Evolutionary conservation across 2,113 vertebrate genomes (phyloP).

Genomic region (Riparia riparia): DNA sequence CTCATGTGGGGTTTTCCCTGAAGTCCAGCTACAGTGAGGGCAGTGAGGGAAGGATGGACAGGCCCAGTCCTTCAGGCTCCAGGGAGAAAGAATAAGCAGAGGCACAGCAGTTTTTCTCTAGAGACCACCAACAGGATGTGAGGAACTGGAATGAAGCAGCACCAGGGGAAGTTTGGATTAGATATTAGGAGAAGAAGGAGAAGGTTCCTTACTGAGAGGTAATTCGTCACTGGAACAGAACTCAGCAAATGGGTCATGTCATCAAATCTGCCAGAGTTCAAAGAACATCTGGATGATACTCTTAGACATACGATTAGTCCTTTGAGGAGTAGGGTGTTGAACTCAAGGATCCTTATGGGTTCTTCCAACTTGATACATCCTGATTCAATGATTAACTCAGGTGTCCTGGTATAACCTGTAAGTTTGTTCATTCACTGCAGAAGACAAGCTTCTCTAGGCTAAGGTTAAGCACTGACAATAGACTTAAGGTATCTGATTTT

Average conservation of each 20-base stretch:
- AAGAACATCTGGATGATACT: not conserved
- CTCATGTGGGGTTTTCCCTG: not conserved
- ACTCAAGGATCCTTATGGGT: not conserved
- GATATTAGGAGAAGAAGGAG: not conserved
- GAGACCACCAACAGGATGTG: rapidly evolving
- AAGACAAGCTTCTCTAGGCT: not conserved
- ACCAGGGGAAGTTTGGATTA: not conserved
- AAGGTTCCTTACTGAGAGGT: not conserved
- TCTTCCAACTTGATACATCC: not conserved
- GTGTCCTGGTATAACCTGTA: not conserved
- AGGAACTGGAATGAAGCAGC: not conserved
- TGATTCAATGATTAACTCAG: not conserved
- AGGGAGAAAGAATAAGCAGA: not conserved
- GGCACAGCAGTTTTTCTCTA: not conserved
- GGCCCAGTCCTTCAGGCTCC: rapidly evolving
- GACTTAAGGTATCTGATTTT: not conserved
- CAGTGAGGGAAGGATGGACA: not conserved
- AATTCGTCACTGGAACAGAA: not conserved
- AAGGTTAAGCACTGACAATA: not conserved
- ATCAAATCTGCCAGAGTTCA: not conserved
- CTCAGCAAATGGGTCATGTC: not conserved
- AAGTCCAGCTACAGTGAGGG: not conserved
- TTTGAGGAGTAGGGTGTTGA: not conserved
- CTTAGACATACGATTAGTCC: not conserved
- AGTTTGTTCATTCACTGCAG: not conserved